Evolutionary conservation across 2,888 invertebrate species (phyloP).

Genomic region (Spilosoma lubricipeda): DNA sequence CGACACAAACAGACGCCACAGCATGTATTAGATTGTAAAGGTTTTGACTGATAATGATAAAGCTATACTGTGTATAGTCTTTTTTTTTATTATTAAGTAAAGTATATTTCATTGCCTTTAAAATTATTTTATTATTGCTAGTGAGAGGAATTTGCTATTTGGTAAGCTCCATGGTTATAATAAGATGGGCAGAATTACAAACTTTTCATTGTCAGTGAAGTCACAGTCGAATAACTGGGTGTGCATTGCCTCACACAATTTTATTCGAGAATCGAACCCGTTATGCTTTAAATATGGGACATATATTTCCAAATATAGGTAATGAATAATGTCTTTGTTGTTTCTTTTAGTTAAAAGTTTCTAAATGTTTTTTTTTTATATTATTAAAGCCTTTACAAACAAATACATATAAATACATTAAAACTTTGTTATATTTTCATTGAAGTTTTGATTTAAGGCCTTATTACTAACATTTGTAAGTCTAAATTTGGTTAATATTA

Average conservation of each 20-base stretch:
- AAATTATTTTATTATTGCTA: too few relatives aligned
- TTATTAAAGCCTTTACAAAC: not conserved
- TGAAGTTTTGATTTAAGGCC: not conserved
- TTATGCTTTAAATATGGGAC: not conserved
- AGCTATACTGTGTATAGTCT: too few relatives aligned
- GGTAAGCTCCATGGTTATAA: not conserved
- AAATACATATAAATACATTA: not conserved
- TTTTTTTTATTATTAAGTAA: too few relatives aligned
- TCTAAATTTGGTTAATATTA: conserved; percentile 2
- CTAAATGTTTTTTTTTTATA: not conserved
- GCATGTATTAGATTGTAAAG: too few relatives aligned
- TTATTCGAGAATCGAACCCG: conserved; percentile 4
- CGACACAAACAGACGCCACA: too few relatives aligned
- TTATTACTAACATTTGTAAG: not conserved
- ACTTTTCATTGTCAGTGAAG: not conserved
- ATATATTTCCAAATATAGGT: not conserved
- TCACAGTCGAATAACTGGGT: not conserved
- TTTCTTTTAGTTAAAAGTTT: not conserved
- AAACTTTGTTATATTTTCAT: not conserved
- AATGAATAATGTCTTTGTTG: not conserved
- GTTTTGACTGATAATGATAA: too few relatives aligned
- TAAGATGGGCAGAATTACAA: not conserved
- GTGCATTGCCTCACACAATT: not conserved
- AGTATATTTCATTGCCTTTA: too few relatives aligned
- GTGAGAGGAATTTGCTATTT: not conserved